Evolutionary conservation across 1,140 invertebrate species (phyloP).

Genomic region (Zophobas morio): DNA sequence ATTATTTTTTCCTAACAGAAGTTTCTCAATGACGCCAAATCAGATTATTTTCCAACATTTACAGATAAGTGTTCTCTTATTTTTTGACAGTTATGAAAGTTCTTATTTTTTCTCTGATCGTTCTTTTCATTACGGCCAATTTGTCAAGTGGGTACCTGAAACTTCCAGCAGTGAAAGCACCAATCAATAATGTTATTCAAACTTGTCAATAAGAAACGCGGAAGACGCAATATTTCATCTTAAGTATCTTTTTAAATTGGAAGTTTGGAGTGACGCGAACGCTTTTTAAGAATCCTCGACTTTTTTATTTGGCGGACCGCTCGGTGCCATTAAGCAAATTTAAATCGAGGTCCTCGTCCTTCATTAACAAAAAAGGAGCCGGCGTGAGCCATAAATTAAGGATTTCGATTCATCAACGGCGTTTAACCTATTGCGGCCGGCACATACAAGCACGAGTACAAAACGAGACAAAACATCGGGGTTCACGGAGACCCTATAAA

Average conservation of each 20-base stretch:
- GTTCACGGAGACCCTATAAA: constrained; percentile 59
- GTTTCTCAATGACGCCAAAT: constrained; percentile 2
- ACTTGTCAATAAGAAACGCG: constrained; percentile 42
- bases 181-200: constrained; percentile 47
- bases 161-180: constrained; percentile 17
- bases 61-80: constrained; percentile 2
- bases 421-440: constrained; percentile 40
- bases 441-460: constrained; percentile 14
- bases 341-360: constrained; percentile 11
- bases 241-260: constrained; percentile 32
- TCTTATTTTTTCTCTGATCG: background rate
- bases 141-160: constrained; percentile 42
- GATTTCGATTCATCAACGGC: constrained; percentile 40
- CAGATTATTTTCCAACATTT: constrained; percentile 17
- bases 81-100: constrained; percentile 18
- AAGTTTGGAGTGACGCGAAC: constrained; percentile 20
- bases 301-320: background rate
- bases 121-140: constrained; percentile 33
- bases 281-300: constrained; percentile 7
- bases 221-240: constrained; percentile 43
- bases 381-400: constrained; percentile 18
- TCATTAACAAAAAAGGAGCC: constrained; percentile 22
- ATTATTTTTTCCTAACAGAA: background rate
- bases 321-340: constrained; percentile 8
- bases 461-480: constrained; percentile 39